These are phyloP conservation scores for Myripristis murdjan DNA, from an alignment of 2,797 vertebrate genomes.

Conservation along the genomic window DNA sequence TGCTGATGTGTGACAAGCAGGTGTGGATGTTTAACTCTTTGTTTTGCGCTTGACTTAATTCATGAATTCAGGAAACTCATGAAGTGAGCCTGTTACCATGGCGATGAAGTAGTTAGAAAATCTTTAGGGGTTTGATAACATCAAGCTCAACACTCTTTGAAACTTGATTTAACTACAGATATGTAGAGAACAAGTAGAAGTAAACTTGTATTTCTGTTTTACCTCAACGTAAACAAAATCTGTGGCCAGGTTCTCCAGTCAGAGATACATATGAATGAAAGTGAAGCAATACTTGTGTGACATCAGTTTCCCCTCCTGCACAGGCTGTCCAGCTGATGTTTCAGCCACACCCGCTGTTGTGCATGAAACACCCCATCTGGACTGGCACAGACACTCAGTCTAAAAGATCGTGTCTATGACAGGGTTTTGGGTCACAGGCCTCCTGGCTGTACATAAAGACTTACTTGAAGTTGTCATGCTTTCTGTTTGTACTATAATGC, in stretches of 20 bases:
- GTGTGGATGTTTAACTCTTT: slow-evolving; percentile 39
- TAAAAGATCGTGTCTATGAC: slow-evolving; percentile 58
- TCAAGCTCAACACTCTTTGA: slow-evolving; percentile 56
- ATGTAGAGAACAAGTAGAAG: slow-evolving; percentile 26
- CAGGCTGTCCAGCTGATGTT: slow-evolving; percentile 61
- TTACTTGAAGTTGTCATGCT: slow-evolving; percentile 83
- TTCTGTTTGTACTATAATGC: slow-evolving; percentile 81
- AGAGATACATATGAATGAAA: slow-evolving; percentile 66
- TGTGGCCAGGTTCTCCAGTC: slow-evolving; percentile 61
- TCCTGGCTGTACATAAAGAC: slow-evolving; percentile 78
- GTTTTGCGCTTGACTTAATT: slow-evolving; percentile 57
- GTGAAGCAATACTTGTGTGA: slow-evolving; percentile 77
- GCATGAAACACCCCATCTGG: slow-evolving; percentile 40
- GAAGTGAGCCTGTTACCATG: slow-evolving; percentile 64
- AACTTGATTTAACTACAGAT: slow-evolving; percentile 63
- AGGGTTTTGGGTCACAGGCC: slow-evolving; percentile 44
- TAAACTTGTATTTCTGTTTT: slow-evolving; percentile 68
- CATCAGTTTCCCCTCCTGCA: slow-evolving; percentile 59
- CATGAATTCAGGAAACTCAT: slow-evolving; percentile 64
- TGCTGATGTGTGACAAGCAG: slow-evolving; percentile 40
- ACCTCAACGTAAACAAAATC: slow-evolving; percentile 76
- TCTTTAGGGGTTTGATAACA: slow-evolving; percentile 39
- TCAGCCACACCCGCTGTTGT: slow-evolving; percentile 51
- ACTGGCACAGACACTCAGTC: slow-evolving; percentile 59
- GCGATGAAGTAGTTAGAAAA: slow-evolving; percentile 49